Evolutionary conservation across 1,140 invertebrate species (phyloP).

Genomic region (Heliconius hermathena): DNA sequence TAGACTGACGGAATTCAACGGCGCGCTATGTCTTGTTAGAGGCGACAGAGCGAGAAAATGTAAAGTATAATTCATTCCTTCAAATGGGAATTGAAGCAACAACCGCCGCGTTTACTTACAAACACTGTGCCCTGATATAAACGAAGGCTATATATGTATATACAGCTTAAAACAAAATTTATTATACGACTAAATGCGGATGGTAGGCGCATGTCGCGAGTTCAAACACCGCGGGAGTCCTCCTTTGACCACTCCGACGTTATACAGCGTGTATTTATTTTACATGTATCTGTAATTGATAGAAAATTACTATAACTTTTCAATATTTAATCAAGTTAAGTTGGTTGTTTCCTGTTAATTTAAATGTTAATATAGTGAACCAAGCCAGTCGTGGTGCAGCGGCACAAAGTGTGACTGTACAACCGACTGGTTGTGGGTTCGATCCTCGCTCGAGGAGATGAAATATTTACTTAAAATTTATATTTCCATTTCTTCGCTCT

Average conservation of each 20-base stretch:
- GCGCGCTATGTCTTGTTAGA: no score
- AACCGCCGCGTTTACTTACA: no score
- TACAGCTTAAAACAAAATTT: background rate
- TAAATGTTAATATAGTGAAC: background rate
- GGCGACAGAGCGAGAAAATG: no score
- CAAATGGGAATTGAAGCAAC: background rate
- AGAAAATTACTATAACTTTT: background rate
- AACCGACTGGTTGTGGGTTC: no score
- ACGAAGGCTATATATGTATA: no score
- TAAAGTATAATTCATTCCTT: no score
- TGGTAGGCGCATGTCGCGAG: conserved; percentile 61
- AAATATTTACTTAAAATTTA: no score
- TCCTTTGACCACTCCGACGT: conserved; percentile 49
- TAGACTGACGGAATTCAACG: no score
- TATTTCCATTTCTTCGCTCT: no score
- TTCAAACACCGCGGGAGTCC: conserved; percentile 50
- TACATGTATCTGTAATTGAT: background rate
- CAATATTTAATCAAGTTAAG: background rate
- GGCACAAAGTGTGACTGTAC: no score
- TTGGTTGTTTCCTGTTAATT: background rate
- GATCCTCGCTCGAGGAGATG: no score
- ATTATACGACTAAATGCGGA: conserved; percentile 30
- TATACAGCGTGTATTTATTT: conserved; percentile 31
- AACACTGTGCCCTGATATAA: background rate
- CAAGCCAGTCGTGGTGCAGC: no score